Percentiles rank a stretch among this genome's conserved stretches.
Conservation (phyloP, 2,797 vertebrate species). For the Ficedula albicollis region DNA sequence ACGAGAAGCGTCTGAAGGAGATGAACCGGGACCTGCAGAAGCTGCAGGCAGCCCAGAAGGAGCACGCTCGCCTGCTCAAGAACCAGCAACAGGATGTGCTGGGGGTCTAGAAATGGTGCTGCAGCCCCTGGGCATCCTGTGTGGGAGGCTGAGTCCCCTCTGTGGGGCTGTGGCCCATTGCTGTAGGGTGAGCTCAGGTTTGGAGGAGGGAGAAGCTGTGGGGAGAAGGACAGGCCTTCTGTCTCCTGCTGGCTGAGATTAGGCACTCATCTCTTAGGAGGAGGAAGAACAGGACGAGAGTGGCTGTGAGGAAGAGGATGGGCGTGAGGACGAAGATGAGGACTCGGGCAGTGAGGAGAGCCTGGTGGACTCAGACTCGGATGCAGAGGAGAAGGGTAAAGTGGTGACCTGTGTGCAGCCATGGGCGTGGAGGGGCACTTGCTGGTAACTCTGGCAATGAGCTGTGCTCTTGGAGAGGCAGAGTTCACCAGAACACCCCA, state of each 20-base stretch:
- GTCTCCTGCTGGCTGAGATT: background rate
- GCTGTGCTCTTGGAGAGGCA: background rate
- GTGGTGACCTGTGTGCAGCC: background rate
- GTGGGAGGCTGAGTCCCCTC: background rate
- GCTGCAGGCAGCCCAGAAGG: slow-evolving; percentile 92
- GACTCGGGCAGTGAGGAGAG: slow-evolving; percentile 93
- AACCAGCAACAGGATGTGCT: slow-evolving; percentile 77
- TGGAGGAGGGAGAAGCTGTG: background rate
- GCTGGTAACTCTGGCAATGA: background rate
- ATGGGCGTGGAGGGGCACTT: background rate
- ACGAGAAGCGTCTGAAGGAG: slow-evolving; percentile 93
- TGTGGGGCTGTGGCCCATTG: background rate
- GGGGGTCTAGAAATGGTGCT: background rate
- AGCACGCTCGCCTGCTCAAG: slow-evolving; percentile 92
- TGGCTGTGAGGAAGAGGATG: slow-evolving; percentile 91
- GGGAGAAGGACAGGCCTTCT: background rate
- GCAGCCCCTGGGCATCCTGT: background rate
- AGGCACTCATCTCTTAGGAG: slow-evolving; percentile 72
- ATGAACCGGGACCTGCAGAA: slow-evolving; percentile 97
- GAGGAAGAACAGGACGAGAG: slow-evolving; percentile 88
- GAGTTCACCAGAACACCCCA: background rate
- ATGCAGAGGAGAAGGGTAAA: slow-evolving; percentile 93
- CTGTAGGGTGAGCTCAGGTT: background rate
- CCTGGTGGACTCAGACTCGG: slow-evolving; percentile 92
- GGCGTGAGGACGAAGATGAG: slow-evolving; percentile 86